phyloP scores from a whole-genome alignment of 2,113 vertebrate genomes.

The Plecturocebus donacophilus region DNA sequence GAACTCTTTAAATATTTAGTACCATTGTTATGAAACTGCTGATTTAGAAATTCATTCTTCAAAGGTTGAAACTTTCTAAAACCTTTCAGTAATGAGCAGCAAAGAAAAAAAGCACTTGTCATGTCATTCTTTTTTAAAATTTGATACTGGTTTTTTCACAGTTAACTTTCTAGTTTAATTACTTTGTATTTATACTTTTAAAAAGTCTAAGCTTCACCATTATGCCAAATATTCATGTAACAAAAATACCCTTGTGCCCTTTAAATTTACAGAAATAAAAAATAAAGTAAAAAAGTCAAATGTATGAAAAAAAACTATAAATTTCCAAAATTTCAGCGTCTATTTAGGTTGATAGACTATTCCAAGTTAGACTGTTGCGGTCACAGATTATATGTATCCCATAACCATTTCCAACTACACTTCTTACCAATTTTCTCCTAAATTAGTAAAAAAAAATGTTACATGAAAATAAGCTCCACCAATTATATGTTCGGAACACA shows the following conservation, averaged over 20 bases:
- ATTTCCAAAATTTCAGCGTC: not conserved
- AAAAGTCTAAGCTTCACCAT: no score
- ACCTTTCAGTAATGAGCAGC: not conserved
- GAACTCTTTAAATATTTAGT: not conserved
- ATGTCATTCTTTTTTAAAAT: not conserved
- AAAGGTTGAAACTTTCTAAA: slow-evolving; percentile 7
- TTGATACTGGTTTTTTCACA: not conserved
- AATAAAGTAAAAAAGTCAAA: no score
- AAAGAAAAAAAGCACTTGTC: not conserved
- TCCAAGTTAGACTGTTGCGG: not conserved
- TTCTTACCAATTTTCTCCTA: not conserved
- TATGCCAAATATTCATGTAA: no score
- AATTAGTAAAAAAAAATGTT: not conserved
- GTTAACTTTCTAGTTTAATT: not conserved
- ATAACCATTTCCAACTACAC: not conserved
- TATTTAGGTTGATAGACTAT: not conserved
- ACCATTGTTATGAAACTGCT: not conserved
- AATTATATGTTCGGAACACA: not conserved
- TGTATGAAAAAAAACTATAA: not conserved
- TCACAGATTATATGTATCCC: no score
- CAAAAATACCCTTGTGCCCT: no score
- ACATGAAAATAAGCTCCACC: not conserved
- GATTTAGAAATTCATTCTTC: not conserved
- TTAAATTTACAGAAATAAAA: no score
- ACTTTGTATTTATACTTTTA: not conserved